Percentiles rank a stretch among this genome's conserved stretches.
phyloP scores from a whole-genome alignment of 2,113 vertebrate species.

The Craseonycteris thonglongyai region DNA sequence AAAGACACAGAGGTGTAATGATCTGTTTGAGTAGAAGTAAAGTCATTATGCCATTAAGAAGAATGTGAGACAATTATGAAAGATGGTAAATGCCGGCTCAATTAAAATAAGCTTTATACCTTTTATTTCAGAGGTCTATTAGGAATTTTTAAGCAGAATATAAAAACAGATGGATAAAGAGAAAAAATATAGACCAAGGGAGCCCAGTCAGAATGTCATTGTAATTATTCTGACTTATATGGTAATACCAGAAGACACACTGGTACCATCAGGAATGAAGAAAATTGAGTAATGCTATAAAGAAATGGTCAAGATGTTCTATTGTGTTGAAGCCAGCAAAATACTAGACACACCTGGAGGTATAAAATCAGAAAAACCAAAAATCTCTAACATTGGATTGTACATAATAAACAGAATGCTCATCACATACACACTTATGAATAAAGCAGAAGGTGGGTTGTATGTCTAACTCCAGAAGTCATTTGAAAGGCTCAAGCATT shows the following conservation, averaged over 20 bases:
- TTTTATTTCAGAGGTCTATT: neutral
- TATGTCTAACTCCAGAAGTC: neutral
- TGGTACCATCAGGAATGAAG: neutral
- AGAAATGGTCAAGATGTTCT: neutral
- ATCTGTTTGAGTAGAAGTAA: neutral
- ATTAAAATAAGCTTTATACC: neutral
- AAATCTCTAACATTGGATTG: neutral
- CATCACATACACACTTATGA: neutral
- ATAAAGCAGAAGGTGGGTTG: neutral
- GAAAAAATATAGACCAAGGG: neutral
- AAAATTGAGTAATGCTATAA: neutral
- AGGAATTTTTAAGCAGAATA: neutral
- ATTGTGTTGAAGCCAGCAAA: neutral
- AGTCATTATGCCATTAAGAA: neutral
- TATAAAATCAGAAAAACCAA: neutral
- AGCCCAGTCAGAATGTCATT: neutral
- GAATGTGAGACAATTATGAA: neutral
- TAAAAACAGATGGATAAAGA: neutral
- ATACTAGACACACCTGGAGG: neutral
- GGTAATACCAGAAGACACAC: neutral
- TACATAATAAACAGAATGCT: neutral
- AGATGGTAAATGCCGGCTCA: neutral
- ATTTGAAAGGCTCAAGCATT: neutral
- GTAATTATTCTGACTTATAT: neutral
- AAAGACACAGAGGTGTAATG: neutral